Percentiles rank a stretch among this genome's conserved stretches.
Conservation (phyloP, 23 tunicate species). For the Trididemnum miniatum region DNA sequence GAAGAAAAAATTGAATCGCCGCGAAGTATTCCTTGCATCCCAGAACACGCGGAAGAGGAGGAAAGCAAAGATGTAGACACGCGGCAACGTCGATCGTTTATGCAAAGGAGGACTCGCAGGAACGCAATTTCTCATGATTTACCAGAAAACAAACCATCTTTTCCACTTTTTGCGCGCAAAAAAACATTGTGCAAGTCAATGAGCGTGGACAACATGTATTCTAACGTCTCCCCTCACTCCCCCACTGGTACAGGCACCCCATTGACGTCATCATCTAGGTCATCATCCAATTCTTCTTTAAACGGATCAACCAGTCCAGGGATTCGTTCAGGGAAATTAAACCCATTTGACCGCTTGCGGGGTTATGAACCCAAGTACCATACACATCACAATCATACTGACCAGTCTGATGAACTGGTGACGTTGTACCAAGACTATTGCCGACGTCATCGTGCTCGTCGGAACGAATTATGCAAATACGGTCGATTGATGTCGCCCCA, state of each 20-base stretch:
- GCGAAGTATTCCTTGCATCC: conserved; percentile 37
- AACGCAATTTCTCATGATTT: conserved; percentile 16
- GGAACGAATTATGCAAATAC: not conserved
- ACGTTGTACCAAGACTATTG: conserved; percentile 32
- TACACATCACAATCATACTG: not conserved
- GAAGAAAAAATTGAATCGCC: conserved; percentile 13
- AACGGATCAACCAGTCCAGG: conserved; percentile 55
- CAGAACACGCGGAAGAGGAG: conserved; percentile 46
- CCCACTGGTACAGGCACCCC: conserved; percentile 13
- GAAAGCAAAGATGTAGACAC: not conserved
- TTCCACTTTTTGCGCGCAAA: conserved; percentile 10
- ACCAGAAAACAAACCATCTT: not conserved
- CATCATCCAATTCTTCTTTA: conserved; percentile 60
- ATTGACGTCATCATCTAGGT: conserved; percentile 49
- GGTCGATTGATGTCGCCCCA: not conserved
- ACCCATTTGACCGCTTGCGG: not conserved
- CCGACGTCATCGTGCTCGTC: conserved; percentile 36
- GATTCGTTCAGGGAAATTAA: conserved; percentile 5
- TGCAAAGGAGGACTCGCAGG: conserved; percentile 14
- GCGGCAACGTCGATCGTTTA: not conserved
- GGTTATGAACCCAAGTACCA: conserved; percentile 3
- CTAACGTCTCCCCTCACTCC: not conserved
- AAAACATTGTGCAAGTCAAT: conserved; percentile 45
- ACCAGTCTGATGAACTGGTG: not conserved
- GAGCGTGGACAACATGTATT: conserved; percentile 52